Evolutionary conservation across 1,140 invertebrate genomes (phyloP), one percentile per base, ranked within the genome.

Genomic region (Zophobas atratus): DNA sequence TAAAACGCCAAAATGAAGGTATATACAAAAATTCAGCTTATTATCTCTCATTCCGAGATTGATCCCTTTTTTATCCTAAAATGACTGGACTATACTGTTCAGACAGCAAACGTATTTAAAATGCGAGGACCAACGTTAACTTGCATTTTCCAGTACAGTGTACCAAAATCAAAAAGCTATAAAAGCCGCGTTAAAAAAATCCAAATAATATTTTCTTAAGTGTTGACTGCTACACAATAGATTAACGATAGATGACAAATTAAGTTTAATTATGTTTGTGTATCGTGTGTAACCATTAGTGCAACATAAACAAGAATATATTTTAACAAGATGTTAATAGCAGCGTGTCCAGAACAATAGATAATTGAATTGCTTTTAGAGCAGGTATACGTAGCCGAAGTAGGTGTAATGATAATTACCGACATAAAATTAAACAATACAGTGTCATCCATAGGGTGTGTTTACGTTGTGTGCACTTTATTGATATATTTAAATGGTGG

Each of bases 401-500:
- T 34, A 51, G 53, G 67, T 76, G 75, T 76, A 8, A 8, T 51
- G 49, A 51, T 41, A 67, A 67, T 60, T 60, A 60, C 34, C 6
- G 48, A 48, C 3, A 72, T 49, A 72, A 73, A 53, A 53, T 43
- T 56, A 55, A 56, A 73, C 6, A 73, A 38, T 34, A 32, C 39
- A 55, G 36, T 51, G 6, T 39, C 35, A 51, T 73, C n/a, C 5
- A 73, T n/a, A 73, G 71, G 71, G 34, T 56, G 38, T 67, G 43
- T 73, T 51, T 70, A 63, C 49, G 36, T 70, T 70, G 75, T 60
- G 36, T 70, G 73, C 53, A 67, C 56, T 55, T 79, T 77, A 76
- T 76, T 70, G 75, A 81, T 75, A 80, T 80, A 80, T 80, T 78
- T 81, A 81, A 80, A 80, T 81, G 77, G 79, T 73, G 71, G 73